phyloP scores from a whole-genome alignment of 2,113 vertebrate genomes.

The Apaloderma vittatum region DNA sequence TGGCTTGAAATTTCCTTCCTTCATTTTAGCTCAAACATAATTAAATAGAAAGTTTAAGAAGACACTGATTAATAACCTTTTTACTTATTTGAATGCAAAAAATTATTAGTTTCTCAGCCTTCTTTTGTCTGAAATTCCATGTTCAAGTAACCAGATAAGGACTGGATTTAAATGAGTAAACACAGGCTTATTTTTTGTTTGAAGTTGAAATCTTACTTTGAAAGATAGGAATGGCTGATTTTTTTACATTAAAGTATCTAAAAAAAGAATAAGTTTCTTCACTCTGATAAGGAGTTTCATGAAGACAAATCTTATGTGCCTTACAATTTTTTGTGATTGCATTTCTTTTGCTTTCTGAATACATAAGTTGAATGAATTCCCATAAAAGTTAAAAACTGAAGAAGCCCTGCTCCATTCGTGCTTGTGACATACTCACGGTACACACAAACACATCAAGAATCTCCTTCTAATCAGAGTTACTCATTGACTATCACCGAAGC shows the following conservation, averaged over 20 bases:
- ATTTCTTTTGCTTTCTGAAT: neutral
- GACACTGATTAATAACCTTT: neutral
- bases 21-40: neutral
- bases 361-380: neutral
- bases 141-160: slow-evolving; percentile 2
- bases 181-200: neutral
- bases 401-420: neutral
- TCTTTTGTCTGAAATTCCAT: neutral
- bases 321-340: neutral
- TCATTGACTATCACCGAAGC: neutral
- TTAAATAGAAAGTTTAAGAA: neutral
- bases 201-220: neutral
- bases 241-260: neutral
- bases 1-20: neutral
- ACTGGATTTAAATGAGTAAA: neutral
- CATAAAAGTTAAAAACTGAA: neutral
- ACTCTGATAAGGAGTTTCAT: neutral
- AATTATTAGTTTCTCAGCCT: neutral
- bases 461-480: neutral
- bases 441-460: neutral
- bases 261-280: neutral
- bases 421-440: neutral
- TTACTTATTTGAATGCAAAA: neutral
- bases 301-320: neutral
- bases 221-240: neutral